Percentiles rank a stretch among this genome's conserved stretches.
Evolutionary conservation across 2,113 vertebrate species (phyloP).

Genomic region (Gnathonemus longibarbis): DNA sequence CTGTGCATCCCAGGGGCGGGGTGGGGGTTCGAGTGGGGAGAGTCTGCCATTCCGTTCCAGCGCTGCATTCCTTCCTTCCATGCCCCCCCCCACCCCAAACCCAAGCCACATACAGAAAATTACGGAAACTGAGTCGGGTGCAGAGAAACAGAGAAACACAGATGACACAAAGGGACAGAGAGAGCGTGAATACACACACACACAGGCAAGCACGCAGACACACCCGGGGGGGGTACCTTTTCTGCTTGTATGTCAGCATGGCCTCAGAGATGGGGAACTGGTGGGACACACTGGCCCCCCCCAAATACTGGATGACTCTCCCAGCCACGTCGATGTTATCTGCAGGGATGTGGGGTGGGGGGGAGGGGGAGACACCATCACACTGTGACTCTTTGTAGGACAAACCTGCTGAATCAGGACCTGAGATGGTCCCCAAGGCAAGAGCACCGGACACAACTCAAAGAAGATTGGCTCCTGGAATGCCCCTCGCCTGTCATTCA

Average conservation of each 20-base stretch:
- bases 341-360: conserved; percentile 16
- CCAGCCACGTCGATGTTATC: conserved; percentile 53
- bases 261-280: conserved; percentile 74
- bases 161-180: neutral
- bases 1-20: neutral
- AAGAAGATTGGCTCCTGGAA: neutral
- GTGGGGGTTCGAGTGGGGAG: neutral
- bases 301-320: conserved; percentile 56
- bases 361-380: neutral
- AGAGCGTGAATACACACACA: neutral
- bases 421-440: neutral
- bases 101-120: too few relatives aligned
- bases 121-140: too few relatives aligned
- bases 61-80: neutral
- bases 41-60: neutral
- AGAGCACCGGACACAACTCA: neutral
- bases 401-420: neutral
- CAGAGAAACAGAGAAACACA: too few relatives aligned
- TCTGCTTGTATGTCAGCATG: conserved; percentile 73
- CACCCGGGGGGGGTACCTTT: conserved; percentile 38
- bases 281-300: conserved; percentile 65
- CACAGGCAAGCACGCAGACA: neutral
- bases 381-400: neutral
- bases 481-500: neutral
- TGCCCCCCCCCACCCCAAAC: neutral